Evolutionary conservation across 2,797 vertebrate species (phyloP).

Genomic region (Avahi laniger): DNA sequence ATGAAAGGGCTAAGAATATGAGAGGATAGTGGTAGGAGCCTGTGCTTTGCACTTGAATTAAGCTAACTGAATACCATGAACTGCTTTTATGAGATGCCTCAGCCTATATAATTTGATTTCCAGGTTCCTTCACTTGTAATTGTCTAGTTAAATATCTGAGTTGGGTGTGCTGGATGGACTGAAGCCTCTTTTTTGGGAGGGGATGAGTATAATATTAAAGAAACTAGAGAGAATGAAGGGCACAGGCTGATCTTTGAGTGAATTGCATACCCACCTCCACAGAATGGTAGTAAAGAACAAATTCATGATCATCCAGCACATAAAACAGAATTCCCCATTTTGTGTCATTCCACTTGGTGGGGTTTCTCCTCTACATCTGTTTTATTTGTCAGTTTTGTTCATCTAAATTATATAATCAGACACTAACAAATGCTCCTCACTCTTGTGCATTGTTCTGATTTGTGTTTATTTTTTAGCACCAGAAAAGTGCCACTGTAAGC

Average conservation of each 20-base stretch:
- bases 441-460: constrained; percentile 71
- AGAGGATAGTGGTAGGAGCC: background rate
- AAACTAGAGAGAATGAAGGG: constrained; percentile 19
- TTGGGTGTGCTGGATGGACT: constrained; percentile 52
- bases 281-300: constrained; percentile 44
- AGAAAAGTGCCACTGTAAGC: constrained; percentile 80
- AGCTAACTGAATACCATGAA: constrained; percentile 58
- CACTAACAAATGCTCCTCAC: constrained; percentile 52
- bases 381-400: constrained; percentile 54
- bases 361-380: constrained; percentile 20
- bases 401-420: constrained; percentile 31
- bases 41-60: constrained; percentile 51
- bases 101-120: constrained; percentile 47
- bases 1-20: background rate
- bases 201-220: constrained; percentile 5
- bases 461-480: constrained; percentile 75
- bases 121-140: constrained; percentile 41
- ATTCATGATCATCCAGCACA: constrained; percentile 30
- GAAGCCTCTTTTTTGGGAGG: constrained; percentile 42
- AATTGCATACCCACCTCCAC: background rate
- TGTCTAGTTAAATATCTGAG: constrained; percentile 52
- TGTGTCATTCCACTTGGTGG: constrained; percentile 54
- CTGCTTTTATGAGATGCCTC: constrained; percentile 76
- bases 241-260: constrained; percentile 16
- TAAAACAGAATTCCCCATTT: constrained; percentile 50